These are phyloP conservation scores for Diabrotica virgifera DNA, from an alignment of 1,140 invertebrate genomes.

Conservation along the genomic window DNA sequence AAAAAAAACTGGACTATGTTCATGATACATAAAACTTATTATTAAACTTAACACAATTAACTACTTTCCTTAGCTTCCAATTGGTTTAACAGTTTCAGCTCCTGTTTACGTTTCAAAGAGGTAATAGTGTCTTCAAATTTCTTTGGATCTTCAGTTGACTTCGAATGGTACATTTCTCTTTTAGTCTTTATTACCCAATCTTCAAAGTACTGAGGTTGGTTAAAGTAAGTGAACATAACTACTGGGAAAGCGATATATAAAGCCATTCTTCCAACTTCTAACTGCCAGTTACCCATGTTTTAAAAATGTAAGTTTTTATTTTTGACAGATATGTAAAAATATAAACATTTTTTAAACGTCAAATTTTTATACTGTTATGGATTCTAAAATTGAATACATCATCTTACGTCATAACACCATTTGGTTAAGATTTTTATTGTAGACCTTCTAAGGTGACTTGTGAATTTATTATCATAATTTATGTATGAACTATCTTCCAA, in stretches of 20 bases:
- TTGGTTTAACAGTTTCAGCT: background rate
- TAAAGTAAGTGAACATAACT: conserved; percentile 77
- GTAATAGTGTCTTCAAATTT: conserved; percentile 31
- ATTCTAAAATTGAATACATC: no score
- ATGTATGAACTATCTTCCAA: no score
- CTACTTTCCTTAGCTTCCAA: background rate
- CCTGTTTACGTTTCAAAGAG: background rate
- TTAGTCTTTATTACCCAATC: conserved; percentile 71
- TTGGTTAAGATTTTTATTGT: no score
- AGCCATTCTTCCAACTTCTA: conserved; percentile 78
- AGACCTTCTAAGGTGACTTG: no score
- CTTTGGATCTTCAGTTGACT: conserved; percentile 56
- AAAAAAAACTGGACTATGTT: no score
- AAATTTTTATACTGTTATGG: no score
- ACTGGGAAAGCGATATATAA: conserved; percentile 85
- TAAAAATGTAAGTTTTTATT: background rate
- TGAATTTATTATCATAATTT: no score
- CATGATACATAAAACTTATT: background rate
- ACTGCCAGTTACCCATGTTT: conserved; percentile 72
- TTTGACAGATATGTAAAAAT: no score
- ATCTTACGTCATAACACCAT: no score
- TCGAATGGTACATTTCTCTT: conserved; percentile 65
- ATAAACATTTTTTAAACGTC: no score
- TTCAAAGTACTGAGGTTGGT: conserved; percentile 79
- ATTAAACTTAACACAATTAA: background rate